Conservation (phyloP, 2,113 vertebrate genomes). For the Vimba vimba region DNA sequence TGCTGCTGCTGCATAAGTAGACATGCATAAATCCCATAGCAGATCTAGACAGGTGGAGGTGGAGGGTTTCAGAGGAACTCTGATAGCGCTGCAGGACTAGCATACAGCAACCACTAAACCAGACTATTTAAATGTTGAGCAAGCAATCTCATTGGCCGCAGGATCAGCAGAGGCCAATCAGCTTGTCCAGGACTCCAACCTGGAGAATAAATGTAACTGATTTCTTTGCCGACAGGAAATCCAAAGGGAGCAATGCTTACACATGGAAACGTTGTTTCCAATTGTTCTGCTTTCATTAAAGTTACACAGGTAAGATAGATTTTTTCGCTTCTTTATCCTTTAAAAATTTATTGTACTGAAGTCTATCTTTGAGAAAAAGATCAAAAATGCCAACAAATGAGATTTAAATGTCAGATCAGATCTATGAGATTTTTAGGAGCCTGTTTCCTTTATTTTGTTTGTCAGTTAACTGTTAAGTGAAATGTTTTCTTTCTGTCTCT, state of each 20-base stretch:
- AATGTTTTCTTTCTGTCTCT: neutral
- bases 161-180: too few species aligned
- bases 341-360: neutral
- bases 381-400: neutral
- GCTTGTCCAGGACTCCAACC: neutral
- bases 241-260: conserved; percentile 95
- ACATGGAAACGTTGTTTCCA: conserved; percentile 89
- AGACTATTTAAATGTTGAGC: too few species aligned
- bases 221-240: conserved; percentile 78
- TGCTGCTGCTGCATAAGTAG: too few species aligned
- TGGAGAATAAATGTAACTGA: neutral
- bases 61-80: too few species aligned
- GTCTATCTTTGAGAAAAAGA: neutral
- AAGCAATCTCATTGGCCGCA: too few species aligned
- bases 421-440: neutral
- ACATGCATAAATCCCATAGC: too few species aligned
- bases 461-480: neutral
- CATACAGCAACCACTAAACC: too few species aligned
- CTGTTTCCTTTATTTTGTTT: neutral
- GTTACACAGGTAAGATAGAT: conserved; percentile 84
- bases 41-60: too few species aligned
- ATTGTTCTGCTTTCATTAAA: conserved; percentile 89
- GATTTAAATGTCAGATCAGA: neutral
- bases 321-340: neutral
- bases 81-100: too few species aligned